Evolutionary conservation across 2,113 vertebrate genomes (phyloP).

Genomic region (Glaucidium brasilianum): DNA sequence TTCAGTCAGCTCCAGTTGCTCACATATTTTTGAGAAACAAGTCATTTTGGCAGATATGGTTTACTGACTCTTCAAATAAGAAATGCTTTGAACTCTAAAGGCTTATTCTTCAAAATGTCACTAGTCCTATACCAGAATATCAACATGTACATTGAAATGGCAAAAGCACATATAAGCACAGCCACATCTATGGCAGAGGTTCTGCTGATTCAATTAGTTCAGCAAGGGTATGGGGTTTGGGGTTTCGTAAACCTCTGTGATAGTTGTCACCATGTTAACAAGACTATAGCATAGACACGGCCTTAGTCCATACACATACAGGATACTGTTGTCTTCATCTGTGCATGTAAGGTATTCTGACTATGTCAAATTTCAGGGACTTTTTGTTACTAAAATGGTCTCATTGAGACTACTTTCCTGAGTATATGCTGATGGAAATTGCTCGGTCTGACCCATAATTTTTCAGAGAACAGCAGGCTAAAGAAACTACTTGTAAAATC

Average conservation of each 20-base stretch:
- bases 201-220: not conserved
- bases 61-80: not conserved
- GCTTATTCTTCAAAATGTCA: not conserved
- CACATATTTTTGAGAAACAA: not conserved
- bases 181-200: not conserved
- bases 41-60: not conserved
- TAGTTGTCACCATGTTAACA: not conserved
- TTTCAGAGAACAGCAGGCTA: not conserved
- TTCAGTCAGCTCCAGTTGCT: not conserved
- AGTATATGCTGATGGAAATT: not conserved
- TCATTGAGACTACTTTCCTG: not conserved
- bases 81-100: not conserved
- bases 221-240: not conserved
- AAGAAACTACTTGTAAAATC: not conserved
- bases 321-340: not conserved
- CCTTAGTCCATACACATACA: not conserved
- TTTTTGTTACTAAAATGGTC: not conserved
- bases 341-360: not conserved
- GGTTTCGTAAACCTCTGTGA: not conserved
- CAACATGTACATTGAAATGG: not conserved
- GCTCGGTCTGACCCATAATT: not conserved
- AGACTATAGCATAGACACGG: not conserved
- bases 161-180: not conserved
- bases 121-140: not conserved
- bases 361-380: not conserved